These are phyloP conservation scores for Batillaria attramentaria DNA, from an alignment of 1,140 invertebrate genomes.

Conservation along the genomic window DNA sequence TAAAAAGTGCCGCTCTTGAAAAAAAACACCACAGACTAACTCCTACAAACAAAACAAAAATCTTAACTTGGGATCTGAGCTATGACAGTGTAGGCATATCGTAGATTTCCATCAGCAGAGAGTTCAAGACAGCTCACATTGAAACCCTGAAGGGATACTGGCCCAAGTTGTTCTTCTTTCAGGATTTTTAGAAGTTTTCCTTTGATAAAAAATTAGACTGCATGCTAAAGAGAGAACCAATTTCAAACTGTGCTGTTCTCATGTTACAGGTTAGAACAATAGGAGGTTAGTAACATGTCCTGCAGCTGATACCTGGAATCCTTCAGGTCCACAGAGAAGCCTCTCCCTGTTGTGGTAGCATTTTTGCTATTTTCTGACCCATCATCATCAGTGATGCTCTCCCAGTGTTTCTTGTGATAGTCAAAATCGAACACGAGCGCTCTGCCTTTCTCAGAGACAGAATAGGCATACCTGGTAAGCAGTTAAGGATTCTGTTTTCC, in stretches of 20 bases:
- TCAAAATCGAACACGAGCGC: conserved; percentile 72
- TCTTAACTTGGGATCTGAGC: too few species aligned
- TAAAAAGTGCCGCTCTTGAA: too few species aligned
- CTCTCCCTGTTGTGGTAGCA: not conserved
- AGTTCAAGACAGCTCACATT: too few species aligned
- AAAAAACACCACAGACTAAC: not conserved
- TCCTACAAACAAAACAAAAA: too few species aligned
- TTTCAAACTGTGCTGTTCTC: too few species aligned
- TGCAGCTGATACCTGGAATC: conserved; percentile 52
- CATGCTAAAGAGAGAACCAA: too few species aligned
- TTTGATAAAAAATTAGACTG: too few species aligned
- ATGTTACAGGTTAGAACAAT: not conserved
- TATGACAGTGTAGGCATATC: too few species aligned
- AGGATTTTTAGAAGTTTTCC: too few species aligned
- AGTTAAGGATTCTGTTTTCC: not conserved
- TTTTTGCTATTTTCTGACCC: not conserved
- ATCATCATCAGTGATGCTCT: conserved; percentile 12
- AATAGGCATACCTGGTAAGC: conserved; percentile 67
- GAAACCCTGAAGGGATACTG: too few species aligned
- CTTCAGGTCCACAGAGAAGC: conserved; percentile 52
- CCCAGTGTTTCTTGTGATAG: conserved; percentile 31
- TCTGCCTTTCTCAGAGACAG: conserved; percentile 77
- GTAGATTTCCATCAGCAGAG: too few species aligned
- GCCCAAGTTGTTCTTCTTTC: too few species aligned
- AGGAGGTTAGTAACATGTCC: not conserved